Conservation (phyloP, 2,797 vertebrate species). For the Melanotaenia maccullochi region DNA sequence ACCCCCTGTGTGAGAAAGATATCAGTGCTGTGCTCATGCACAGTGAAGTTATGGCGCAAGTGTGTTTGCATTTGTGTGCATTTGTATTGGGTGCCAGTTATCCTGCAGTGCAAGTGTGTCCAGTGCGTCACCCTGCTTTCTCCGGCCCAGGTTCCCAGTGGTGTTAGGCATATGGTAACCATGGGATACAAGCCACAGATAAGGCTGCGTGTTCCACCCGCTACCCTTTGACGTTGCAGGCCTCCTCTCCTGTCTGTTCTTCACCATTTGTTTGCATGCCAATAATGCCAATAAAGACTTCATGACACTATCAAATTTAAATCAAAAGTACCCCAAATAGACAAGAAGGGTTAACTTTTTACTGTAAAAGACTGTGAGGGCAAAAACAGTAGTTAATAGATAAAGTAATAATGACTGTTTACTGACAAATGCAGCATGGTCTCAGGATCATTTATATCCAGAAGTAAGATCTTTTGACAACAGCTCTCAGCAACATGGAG, state of each 20-base stretch:
- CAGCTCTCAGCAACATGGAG: not conserved
- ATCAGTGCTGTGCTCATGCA: slow-evolving; percentile 33
- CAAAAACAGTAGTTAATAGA: not conserved
- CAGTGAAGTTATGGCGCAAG: slow-evolving; percentile 27
- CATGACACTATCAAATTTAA: not conserved
- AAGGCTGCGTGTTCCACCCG: slow-evolving; percentile 61
- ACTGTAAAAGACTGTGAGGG: not conserved
- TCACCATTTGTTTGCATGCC: not conserved
- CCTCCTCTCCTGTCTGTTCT: slow-evolving; percentile 10
- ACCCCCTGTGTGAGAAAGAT: slow-evolving; percentile 46
- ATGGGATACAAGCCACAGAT: slow-evolving; percentile 71
- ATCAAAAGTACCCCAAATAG: not conserved
- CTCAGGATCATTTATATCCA: not conserved
- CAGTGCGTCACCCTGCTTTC: slow-evolving; percentile 76
- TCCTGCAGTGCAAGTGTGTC: slow-evolving; percentile 64
- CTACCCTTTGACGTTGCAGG: slow-evolving; percentile 67
- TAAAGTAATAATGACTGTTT: not conserved
- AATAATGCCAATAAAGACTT: not conserved
- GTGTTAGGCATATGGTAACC: slow-evolving; percentile 79
- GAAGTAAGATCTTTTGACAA: not conserved
- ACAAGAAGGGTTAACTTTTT: not conserved
- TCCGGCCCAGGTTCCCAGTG: slow-evolving; percentile 63
- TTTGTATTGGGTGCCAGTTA: slow-evolving; percentile 64
- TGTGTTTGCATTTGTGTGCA: slow-evolving; percentile 33
- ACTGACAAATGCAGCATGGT: not conserved